Percentiles rank a stretch among this genome's conserved stretches.
Evolutionary conservation across 1,140 invertebrate genomes (phyloP).

Genomic region (Ptiloglossa arizonensis): DNA sequence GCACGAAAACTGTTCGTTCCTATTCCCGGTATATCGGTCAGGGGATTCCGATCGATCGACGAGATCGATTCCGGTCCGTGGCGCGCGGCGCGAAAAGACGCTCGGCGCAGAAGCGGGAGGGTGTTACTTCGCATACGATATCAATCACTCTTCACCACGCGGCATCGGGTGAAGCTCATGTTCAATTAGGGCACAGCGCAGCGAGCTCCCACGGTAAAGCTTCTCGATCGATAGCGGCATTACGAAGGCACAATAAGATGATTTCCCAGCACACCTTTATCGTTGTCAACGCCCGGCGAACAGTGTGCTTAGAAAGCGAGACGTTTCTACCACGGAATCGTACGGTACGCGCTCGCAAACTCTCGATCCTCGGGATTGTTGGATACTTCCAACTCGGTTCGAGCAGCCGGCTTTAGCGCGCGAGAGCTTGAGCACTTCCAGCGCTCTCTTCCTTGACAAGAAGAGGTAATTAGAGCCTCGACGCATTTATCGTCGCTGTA

Average conservation of each 20-base stretch:
- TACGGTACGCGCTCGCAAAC: not conserved
- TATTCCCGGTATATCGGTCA: not conserved
- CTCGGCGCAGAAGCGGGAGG: too few species aligned
- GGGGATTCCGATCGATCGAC: slow-evolving; percentile 17
- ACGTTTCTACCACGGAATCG: not conserved
- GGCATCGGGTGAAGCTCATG: not conserved
- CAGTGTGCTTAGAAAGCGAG: not conserved
- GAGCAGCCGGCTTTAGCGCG: not conserved
- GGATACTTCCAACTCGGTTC: not conserved
- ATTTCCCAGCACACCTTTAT: slow-evolving; percentile 20
- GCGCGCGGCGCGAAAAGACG: not conserved
- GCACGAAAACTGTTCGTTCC: not conserved
- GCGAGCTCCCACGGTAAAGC: not conserved
- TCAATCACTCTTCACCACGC: slow-evolving; percentile 23
- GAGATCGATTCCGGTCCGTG: not conserved
- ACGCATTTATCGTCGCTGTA: not conserved
- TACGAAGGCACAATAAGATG: slow-evolving; percentile 19
- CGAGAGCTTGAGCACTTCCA: not conserved
- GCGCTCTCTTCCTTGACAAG: not conserved
- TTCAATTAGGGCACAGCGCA: slow-evolving; percentile 34
- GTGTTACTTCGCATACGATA: slow-evolving; percentile 1
- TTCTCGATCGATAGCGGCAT: slow-evolving; percentile 20
- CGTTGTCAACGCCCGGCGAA: not conserved
- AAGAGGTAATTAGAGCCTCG: not conserved
- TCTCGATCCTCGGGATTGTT: not conserved